These are phyloP conservation scores for Aplysina aerophoba DNA, from an alignment of 37 sponge, comb jelly and placozoan species.

Conservation along the genomic window DNA sequence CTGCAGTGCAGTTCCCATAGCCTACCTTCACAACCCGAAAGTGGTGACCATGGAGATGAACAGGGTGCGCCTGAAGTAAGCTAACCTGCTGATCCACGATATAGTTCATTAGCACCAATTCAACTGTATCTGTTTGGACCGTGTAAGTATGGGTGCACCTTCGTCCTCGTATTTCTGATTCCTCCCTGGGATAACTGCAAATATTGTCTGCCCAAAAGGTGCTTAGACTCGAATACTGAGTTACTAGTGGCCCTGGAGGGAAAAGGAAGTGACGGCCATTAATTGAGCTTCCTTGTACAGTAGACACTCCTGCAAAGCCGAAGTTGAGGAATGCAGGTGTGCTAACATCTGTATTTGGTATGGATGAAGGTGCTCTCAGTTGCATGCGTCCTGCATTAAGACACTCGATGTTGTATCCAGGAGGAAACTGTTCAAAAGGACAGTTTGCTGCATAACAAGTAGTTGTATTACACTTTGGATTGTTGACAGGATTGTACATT, in stretches of 20 bases:
- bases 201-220: neutral
- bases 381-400: constrained; percentile 40
- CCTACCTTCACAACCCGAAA: constrained; percentile 40
- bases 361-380: constrained; percentile 1
- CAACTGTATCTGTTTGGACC: neutral
- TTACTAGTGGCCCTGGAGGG: constrained; percentile 47
- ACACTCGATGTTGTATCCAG: constrained; percentile 45
- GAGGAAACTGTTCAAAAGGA: constrained; percentile 56
- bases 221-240: neutral
- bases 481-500: neutral
- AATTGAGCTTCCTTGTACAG: constrained; percentile 40
- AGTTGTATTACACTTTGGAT: neutral
- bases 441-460: constrained; percentile 74
- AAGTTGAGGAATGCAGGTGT: constrained; percentile 70
- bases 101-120: constrained; percentile 20
- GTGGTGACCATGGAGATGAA: constrained; percentile 47
- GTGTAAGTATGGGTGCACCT: constrained; percentile 4
- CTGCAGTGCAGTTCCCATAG: constrained; percentile 22
- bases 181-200: neutral
- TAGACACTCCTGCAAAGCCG: constrained; percentile 72
- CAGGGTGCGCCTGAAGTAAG: constrained; percentile 11
- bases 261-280: constrained; percentile 73
- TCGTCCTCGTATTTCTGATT: constrained; percentile 7
- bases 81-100: neutral
- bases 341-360: neutral